Evolutionary conservation across 2,113 vertebrate genomes (phyloP).

Genomic region (Psilopsiagon aurifrons): DNA sequence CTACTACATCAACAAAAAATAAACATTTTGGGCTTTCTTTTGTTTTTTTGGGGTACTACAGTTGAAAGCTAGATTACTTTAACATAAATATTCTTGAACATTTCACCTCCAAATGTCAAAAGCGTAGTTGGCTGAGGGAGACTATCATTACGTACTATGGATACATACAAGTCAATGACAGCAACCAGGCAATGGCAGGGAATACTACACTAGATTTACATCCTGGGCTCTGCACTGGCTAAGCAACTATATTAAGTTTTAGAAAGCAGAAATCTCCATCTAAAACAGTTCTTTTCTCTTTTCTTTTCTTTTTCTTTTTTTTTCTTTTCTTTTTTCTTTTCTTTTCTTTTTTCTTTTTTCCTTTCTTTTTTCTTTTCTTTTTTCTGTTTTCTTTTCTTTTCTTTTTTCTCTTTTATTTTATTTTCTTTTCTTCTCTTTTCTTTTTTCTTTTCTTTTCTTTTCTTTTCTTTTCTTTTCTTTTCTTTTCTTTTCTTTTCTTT

Average conservation of each 20-base stretch:
- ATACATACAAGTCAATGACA: background rate
- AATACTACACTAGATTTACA: background rate
- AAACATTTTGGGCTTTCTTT: background rate
- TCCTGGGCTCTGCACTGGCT: background rate
- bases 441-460: too few relatives aligned
- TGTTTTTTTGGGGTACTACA: background rate
- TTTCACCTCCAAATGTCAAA: background rate
- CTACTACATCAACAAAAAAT: background rate
- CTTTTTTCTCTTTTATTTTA: too few relatives aligned
- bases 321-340: fast-evolving
- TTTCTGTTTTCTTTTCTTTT: too few relatives aligned
- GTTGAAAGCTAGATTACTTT: background rate
- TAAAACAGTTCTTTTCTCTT: background rate
- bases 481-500: too few relatives aligned
- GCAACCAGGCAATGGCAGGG: background rate
- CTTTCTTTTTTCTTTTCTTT: background rate
- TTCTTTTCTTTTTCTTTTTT: background rate
- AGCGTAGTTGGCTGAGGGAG: background rate
- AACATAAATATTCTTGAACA: background rate
- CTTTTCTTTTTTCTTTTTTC: background rate
- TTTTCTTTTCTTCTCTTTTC: too few relatives aligned
- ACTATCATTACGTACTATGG: background rate
- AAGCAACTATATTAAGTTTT: background rate
- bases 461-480: too few relatives aligned
- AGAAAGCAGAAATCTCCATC: background rate